Conservation (phyloP, 1,140 invertebrate genomes). For the Lepidurus packardi region DNA sequence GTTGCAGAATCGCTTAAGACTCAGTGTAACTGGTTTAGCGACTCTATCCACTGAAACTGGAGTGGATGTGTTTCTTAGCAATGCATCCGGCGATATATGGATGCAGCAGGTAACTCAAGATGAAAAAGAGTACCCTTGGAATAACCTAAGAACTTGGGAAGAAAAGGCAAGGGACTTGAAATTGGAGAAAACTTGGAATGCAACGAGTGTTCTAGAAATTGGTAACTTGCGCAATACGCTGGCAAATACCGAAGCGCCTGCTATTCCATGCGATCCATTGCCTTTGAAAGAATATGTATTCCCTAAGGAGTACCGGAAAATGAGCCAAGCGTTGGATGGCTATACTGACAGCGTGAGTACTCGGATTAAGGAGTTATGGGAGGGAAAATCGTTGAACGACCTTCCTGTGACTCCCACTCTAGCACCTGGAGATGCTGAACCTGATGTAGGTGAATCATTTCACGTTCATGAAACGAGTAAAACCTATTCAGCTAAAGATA, state of each 20-base stretch:
- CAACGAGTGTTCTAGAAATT: background rate
- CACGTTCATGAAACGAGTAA: background rate
- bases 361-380: background rate
- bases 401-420: background rate
- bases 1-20: background rate
- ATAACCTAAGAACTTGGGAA: background rate
- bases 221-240: background rate
- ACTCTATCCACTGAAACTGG: background rate
- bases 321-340: background rate
- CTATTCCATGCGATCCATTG: background rate
- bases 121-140: background rate
- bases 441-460: background rate
- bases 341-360: background rate
- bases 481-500: background rate
- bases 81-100: background rate
- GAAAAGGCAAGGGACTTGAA: background rate
- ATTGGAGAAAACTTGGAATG: background rate
- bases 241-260: background rate
- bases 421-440: background rate
- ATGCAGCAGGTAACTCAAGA: background rate
- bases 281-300: slow-evolving; percentile 6
- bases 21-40: background rate
- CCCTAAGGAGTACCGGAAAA: background rate
- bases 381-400: background rate
- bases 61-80: background rate